Percentiles rank a stretch among this genome's conserved stretches.
phyloP scores from a whole-genome alignment of 2,888 invertebrate species.

The Heteromurus nitidus region DNA sequence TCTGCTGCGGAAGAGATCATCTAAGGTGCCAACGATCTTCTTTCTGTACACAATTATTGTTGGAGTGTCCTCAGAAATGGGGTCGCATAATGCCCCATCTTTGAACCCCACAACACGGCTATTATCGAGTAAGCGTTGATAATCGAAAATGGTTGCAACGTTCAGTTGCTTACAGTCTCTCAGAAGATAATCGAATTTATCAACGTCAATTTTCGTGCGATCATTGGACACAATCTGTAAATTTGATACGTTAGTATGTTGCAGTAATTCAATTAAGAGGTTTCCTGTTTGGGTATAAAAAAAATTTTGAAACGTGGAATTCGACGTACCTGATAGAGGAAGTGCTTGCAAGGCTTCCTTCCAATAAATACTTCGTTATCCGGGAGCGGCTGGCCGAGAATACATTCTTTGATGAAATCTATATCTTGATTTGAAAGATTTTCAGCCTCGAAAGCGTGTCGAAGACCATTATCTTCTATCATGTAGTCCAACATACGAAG shows the following conservation, averaged over 20 bases:
- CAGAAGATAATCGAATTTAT: conserved; percentile 82
- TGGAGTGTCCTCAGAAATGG: conserved; percentile 57
- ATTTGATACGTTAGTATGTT: too few species aligned
- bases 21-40: conserved; percentile 77
- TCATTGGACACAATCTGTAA: conserved; percentile 80
- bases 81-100: conserved; percentile 71
- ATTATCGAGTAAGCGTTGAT: conserved; percentile 76
- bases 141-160: conserved; percentile 77
- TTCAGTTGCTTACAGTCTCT: conserved; percentile 79
- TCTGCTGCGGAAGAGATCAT: conserved; percentile 77
- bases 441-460: conserved; percentile 74
- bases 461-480: conserved; percentile 75
- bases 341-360: conserved; percentile 76
- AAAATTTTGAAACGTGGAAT: too few species aligned
- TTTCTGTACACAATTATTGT: conserved; percentile 77
- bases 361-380: conserved; percentile 69
- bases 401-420: conserved; percentile 77
- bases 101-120: conserved; percentile 75
- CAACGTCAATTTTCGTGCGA: conserved; percentile 80
- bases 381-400: conserved; percentile 74
- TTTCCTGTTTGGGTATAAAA: too few species aligned
- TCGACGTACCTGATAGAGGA: conserved; percentile 78
- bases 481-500: conserved; percentile 77
- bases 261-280: too few species aligned
- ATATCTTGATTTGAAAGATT: conserved; percentile 75